These are phyloP conservation scores for Ceraclea dissimilis DNA, from an alignment of 2,888 invertebrate species.

Conservation along the genomic window DNA sequence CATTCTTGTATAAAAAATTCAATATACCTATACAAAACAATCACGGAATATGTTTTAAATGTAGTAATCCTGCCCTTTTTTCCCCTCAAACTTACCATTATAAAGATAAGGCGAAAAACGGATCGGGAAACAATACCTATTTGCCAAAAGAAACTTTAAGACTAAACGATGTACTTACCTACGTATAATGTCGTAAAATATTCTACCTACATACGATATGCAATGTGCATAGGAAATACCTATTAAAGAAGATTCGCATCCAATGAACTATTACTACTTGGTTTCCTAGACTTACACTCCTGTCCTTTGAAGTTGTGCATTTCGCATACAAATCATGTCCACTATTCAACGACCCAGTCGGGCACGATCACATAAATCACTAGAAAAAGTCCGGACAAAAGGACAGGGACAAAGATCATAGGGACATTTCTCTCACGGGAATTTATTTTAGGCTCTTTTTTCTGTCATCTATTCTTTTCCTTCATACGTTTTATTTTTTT, in stretches of 20 bases:
- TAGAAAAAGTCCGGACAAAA: not conserved
- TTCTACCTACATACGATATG: too few relatives aligned
- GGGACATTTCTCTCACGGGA: conserved; percentile 5
- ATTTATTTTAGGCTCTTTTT: conserved; percentile 1
- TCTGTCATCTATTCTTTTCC: conserved; percentile 1
- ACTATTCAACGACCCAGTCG: conserved; percentile 9
- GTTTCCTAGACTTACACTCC: not conserved
- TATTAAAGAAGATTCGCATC: not conserved
- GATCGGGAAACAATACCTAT: too few relatives aligned
- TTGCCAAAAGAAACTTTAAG: too few relatives aligned
- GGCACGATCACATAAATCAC: conserved; percentile 14
- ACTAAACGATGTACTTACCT: too few relatives aligned
- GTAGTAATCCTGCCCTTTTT: too few relatives aligned
- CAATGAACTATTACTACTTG: not conserved
- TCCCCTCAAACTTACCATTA: too few relatives aligned
- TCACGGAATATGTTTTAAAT: too few relatives aligned
- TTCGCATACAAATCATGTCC: conserved; percentile 13
- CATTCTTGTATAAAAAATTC: too few relatives aligned
- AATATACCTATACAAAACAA: too few relatives aligned
- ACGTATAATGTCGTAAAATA: too few relatives aligned
- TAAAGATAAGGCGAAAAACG: too few relatives aligned
- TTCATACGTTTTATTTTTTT: not conserved
- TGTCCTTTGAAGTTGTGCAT: not conserved
- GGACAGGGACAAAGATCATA: conserved; percentile 1
- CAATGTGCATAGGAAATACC: too few relatives aligned